Evolutionary conservation across 2,888 invertebrate species (phyloP), one percentile per base, ranked within the genome.

Genomic region (Microctonus aethiopoides): DNA sequence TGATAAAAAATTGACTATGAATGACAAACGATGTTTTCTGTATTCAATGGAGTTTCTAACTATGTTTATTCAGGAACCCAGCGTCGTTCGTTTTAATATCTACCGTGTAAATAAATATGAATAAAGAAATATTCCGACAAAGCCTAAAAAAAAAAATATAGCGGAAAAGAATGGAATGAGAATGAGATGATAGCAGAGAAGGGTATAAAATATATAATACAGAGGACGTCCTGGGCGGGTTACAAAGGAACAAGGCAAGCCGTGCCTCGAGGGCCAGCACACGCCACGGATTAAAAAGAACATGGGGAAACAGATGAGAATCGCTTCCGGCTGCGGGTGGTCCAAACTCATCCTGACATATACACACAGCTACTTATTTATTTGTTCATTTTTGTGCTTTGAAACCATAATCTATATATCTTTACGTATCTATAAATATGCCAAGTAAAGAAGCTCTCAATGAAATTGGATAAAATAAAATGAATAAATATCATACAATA

Each of bases 271-370:
- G 52, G 63, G n/a, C 26, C 34, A 52, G 52, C 36, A 32, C 52
- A 41, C 61, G 70, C 52, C 61, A 71, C 64, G 75, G 78, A 80
- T 80, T 80, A 76, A 78, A 80, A 76, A 74, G 70, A 73, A 46
- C 46, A 39, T 36, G 26, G 59, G 73, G 7, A 72, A 79, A 81
- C 78, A 79, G 82, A 83, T 82, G 82, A 80, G 79, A 79, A 82
- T 80, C 67, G 80, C 81, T 81, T 72, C 39, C 46, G 68, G 73
- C 74, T 76, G 80, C 77, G 76, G 73, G 70, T 75, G 72, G 73
- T 76, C 54, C 51, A 71, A 65, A 73, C 59, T 24, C 56, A 68
- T 67, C 56, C 51, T 20, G 46, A 46, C 9, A 39, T 39, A 39
- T 39, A 39, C 39, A 39, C 46, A 46, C 67, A 46, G 39, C 60